These are phyloP conservation scores for Hippocampus barbouri DNA, from an alignment of 2,113 vertebrate species.

Conservation along the genomic window DNA sequence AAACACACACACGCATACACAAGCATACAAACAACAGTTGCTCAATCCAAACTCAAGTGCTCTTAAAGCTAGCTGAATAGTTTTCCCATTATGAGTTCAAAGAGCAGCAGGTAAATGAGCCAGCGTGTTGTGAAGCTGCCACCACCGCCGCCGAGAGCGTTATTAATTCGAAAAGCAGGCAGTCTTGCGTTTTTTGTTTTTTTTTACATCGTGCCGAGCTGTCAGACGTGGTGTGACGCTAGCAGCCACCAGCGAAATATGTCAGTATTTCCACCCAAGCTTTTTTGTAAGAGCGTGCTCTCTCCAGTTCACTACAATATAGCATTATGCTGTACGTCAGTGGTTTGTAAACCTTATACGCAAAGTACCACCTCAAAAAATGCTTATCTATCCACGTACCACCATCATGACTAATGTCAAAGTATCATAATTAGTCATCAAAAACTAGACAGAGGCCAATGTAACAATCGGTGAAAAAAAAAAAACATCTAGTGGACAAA, in stretches of 20 bases:
- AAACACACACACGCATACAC: conserved; percentile 36
- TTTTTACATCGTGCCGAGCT: conserved; percentile 32
- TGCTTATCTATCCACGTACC: no score
- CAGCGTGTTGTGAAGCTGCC: conserved; percentile 29
- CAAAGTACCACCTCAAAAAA: no score
- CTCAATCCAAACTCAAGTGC: conserved; percentile 49
- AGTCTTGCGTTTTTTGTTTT: conserved; percentile 41
- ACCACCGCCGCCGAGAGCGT: conserved; percentile 33
- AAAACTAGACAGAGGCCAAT: no score
- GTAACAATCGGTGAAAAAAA: no score
- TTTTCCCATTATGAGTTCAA: conserved; percentile 58
- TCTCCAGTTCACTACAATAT: no score
- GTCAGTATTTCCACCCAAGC: conserved; percentile 57
- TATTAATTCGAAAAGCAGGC: conserved; percentile 62
- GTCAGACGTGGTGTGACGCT: conserved; percentile 35
- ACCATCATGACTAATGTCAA: no score
- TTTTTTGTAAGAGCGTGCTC: background rate
- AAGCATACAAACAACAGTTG: conserved; percentile 23
- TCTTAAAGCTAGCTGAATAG: conserved; percentile 49
- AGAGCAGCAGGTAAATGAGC: conserved; percentile 49
- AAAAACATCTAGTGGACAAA: no score
- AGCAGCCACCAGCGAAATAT: conserved; percentile 41
- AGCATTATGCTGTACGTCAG: no score
- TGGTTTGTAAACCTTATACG: no score
- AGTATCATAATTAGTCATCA: no score